Evolutionary conservation across 2,113 vertebrate genomes (phyloP), one percentile per base, ranked within the genome.

Genomic region (Hirundichthys speculiger): DNA sequence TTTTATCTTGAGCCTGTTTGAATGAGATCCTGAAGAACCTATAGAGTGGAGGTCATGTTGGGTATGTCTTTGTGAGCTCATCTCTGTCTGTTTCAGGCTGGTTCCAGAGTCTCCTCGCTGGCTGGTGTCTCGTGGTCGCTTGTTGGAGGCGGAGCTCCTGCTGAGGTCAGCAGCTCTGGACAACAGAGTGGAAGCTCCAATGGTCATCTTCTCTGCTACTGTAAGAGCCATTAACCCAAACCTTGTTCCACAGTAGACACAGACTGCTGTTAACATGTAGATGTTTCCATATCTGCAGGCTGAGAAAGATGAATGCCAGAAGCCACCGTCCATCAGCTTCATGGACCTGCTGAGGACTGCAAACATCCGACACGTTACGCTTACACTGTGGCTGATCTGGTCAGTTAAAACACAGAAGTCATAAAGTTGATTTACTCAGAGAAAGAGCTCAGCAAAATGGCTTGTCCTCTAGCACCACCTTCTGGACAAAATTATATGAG

Each of bases 31-130:
- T n/a, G n/a, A n/a, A n/a, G n/a, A n/a, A n/a, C n/a, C n/a, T n/a
- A n/a, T n/a, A n/a, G n/a, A n/a, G n/a, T n/a, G n/a, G n/a, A n/a
- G n/a, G n/a, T n/a, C n/a, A n/a, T n/a, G n/a, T n/a, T n/a, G n/a
- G n/a, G n/a, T n/a, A n/a, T n/a, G n/a, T n/a, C n/a, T n/a, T n/a
- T n/a, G n/a, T n/a, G n/a, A n/a, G n/a, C n/a, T n/a, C n/a, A n/a
- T n/a, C n/a, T n/a, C n/a, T 27, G 27, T 27, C 27, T 27, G 27
- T 8, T 12, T 4, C 42, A 88, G 86, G 81, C 4, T 68, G 34
- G 20, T 88, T 41, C 79, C 81, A 24, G 86, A 88, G 73, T 88
- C 86, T 43, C 74, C 84, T 66, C 79, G 86, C 56, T 86, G 86
- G 86, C 34, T 86, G 69, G 50, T 78, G 13, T 84, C 79, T 48